Evolutionary conservation across 1,140 invertebrate genomes (phyloP).

Genomic region (Colletes latitarsis): DNA sequence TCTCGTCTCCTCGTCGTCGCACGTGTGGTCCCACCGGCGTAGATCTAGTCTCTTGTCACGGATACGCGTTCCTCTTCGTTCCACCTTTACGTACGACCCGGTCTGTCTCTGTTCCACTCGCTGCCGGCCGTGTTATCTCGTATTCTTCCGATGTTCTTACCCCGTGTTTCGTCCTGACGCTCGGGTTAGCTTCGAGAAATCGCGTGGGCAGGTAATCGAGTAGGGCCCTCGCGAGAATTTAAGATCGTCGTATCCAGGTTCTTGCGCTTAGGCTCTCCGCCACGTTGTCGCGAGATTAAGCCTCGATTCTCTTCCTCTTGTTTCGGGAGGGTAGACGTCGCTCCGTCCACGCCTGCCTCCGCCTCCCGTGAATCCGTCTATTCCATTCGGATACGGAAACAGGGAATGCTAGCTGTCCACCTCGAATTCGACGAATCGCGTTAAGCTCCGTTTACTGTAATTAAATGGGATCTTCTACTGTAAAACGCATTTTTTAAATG

Average conservation of each 20-base stretch:
- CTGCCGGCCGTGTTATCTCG: slow-evolving; percentile 62
- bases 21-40: slow-evolving; percentile 62
- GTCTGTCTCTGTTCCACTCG: slow-evolving; percentile 27
- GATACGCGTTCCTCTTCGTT: slow-evolving; percentile 55
- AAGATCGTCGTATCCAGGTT: slow-evolving; percentile 66
- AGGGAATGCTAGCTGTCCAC: background rate
- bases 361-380: background rate
- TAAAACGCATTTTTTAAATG: no score
- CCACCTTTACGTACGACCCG: background rate
- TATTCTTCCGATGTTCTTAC: slow-evolving; percentile 67
- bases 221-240: slow-evolving; percentile 68
- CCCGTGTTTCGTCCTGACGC: slow-evolving; percentile 68
- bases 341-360: slow-evolving; percentile 4
- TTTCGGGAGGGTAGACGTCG: slow-evolving; percentile 51
- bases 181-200: slow-evolving; percentile 68
- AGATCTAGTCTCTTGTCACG: slow-evolving; percentile 68
- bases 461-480: no score
- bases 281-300: slow-evolving; percentile 61
- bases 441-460: no score
- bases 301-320: slow-evolving; percentile 38
- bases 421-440: no score
- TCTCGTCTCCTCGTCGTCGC: slow-evolving; percentile 45
- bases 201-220: slow-evolving; percentile 70
- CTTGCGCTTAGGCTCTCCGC: slow-evolving; percentile 56
- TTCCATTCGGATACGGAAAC: background rate